phyloP scores from a whole-genome alignment of 2,797 vertebrate species.

The Denticeps clupeoides region DNA sequence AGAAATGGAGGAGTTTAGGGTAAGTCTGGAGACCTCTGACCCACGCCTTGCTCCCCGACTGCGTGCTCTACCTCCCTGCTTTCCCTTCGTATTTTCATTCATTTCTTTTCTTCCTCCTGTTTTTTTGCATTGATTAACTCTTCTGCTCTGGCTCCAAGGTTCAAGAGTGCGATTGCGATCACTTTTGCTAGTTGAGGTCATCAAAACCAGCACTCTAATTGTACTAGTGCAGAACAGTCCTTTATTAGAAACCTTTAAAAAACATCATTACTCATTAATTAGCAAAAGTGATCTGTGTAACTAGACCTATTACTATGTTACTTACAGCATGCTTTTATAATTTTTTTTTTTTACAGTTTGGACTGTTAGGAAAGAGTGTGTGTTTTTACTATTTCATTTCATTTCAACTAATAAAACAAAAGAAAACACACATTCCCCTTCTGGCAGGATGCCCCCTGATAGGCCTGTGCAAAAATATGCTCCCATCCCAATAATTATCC shows the following conservation, averaged over 20 bases:
- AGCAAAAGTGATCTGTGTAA: slow-evolving; percentile 43
- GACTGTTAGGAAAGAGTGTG: no score
- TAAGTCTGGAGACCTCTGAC: slow-evolving; percentile 73
- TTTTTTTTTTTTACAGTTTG: slow-evolving; percentile 5
- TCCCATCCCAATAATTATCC: neutral
- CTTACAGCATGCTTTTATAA: slow-evolving; percentile 39
- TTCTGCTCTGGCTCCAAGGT: slow-evolving; percentile 23
- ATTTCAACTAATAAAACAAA: no score
- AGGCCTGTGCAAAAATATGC: no score
- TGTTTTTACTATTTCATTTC: no score
- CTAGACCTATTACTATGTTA: slow-evolving; percentile 17
- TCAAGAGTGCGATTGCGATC: slow-evolving; percentile 34
- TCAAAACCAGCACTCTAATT: no score
- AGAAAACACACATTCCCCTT: no score
- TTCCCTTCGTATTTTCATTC: slow-evolving; percentile 26
- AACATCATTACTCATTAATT: slow-evolving; percentile 17
- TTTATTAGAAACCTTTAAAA: no score
- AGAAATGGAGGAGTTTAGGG: slow-evolving; percentile 99
- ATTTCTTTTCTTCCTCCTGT: slow-evolving; percentile 36
- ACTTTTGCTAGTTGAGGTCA: slow-evolving; percentile 43
- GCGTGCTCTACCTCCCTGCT: slow-evolving; percentile 43
- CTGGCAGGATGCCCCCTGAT: no score
- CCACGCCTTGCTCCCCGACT: slow-evolving; percentile 37
- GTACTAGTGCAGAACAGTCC: no score
- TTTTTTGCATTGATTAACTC: slow-evolving; percentile 30